These are phyloP conservation scores for Xestia sexstrigata DNA, from an alignment of 2,888 invertebrate species.

Conservation along the genomic window DNA sequence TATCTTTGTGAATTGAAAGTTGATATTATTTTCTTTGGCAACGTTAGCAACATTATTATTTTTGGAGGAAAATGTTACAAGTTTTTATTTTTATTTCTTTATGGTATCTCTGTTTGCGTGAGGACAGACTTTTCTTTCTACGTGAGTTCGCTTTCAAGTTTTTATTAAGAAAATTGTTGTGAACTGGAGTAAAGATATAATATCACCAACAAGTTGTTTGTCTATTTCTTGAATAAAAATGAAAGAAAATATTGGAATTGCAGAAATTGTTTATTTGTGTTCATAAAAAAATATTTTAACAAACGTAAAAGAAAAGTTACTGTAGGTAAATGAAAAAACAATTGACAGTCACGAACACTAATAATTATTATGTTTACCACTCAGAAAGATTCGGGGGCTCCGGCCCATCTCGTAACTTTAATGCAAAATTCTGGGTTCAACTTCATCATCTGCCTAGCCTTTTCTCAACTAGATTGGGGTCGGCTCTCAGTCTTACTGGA, in stretches of 20 bases:
- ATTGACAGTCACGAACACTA: not conserved
- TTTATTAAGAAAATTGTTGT: conserved; percentile 27
- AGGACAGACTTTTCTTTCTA: not conserved
- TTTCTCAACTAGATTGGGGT: too few relatives aligned
- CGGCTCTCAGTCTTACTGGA: too few relatives aligned
- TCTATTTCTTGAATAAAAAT: conserved; percentile 17
- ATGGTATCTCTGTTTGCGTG: not conserved
- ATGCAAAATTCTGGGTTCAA: not conserved
- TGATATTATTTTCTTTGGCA: conserved; percentile 26
- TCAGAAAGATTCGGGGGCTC: not conserved
- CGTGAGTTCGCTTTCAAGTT: conserved; percentile 6
- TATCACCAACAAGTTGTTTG: conserved; percentile 5
- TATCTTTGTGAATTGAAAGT: conserved; percentile 4
- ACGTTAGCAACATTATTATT: conserved; percentile 7
- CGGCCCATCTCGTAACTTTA: too few relatives aligned
- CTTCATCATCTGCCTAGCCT: too few relatives aligned
- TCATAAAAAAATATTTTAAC: conserved; percentile 1
- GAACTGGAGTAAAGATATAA: conserved; percentile 6
- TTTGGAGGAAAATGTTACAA: conserved; percentile 2
- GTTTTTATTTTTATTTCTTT: conserved; percentile 5
- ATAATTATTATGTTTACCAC: not conserved
- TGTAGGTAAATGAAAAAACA: not conserved
- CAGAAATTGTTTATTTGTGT: not conserved
- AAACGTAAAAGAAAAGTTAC: not conserved
- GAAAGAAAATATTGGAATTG: not conserved